A percentile compares a stretch with the other conserved stretches of the same genome.
Conservation (phyloP, 2,113 vertebrate genomes). For the Okapia johnstoni region DNA sequence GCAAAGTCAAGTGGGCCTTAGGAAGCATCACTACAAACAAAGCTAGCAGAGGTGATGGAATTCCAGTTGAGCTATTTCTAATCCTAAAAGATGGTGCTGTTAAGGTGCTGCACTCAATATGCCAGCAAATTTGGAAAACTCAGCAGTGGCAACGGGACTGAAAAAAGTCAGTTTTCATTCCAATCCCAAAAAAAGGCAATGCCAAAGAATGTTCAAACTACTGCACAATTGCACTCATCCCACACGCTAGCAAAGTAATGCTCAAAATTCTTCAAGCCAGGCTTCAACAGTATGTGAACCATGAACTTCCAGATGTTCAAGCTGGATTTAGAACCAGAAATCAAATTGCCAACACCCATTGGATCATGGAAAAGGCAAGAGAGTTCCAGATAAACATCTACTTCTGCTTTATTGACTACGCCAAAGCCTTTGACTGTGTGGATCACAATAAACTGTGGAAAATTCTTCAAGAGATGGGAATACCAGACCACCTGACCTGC, state of each 20-base stretch:
- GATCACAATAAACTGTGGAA: not conserved
- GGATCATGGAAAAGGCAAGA: not conserved
- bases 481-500: not conserved
- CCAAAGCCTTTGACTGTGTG: not conserved
- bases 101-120: not conserved
- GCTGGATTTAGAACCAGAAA: not conserved
- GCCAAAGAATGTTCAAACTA: not conserved
- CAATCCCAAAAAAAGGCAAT: not conserved
- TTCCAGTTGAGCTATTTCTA: not conserved
- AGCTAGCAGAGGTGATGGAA: not conserved
- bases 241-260: not conserved
- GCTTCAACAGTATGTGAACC: not conserved
- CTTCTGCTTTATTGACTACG: not conserved
- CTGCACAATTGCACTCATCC: rapidly evolving
- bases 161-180: not conserved
- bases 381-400: not conserved
- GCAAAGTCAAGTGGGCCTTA: not conserved
- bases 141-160: not conserved
- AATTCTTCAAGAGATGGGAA: not conserved
- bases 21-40: not conserved
- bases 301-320: not conserved
- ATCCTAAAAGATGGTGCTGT: not conserved
- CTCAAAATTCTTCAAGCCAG: not conserved
- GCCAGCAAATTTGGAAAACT: not conserved
- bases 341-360: not conserved